Evolutionary conservation across 23 tunicate genomes (phyloP).

Genomic region (Aplidium turbinatum): DNA sequence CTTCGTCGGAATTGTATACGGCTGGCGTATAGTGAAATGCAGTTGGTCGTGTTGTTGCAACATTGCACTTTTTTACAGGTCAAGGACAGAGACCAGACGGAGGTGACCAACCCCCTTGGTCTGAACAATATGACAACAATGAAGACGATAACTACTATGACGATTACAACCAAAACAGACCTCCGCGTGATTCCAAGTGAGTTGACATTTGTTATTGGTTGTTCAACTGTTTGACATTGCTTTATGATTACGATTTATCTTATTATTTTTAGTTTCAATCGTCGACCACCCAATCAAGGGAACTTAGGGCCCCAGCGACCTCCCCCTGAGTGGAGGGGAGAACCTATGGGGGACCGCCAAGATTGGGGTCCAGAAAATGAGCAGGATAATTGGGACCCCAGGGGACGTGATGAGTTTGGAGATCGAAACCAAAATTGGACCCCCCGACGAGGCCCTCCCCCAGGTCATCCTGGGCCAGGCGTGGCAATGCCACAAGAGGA

Average conservation of each 20-base stretch:
- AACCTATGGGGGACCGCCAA: constrained; percentile 10
- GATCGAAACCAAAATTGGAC: constrained; percentile 21
- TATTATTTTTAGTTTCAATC: background rate
- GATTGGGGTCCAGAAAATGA: constrained; percentile 14
- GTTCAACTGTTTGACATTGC: background rate
- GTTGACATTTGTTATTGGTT: background rate
- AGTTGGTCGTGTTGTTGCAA: no score
- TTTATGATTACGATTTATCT: background rate
- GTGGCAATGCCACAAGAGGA: constrained; percentile 17
- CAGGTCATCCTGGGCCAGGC: constrained; percentile 23
- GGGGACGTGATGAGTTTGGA: background rate
- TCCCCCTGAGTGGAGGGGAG: constrained; percentile 35
- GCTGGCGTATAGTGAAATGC: no score
- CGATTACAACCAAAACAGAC: constrained; percentile 1
- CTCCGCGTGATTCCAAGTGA: constrained; percentile 21
- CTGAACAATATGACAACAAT: background rate
- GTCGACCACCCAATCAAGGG: constrained; percentile 7
- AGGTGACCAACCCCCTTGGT: constrained; percentile 39
- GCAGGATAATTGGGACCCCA: constrained; percentile 1
- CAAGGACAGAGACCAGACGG: background rate
- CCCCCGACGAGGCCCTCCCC: constrained; percentile 19
- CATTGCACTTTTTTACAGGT: background rate
- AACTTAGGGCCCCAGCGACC: constrained; percentile 28
- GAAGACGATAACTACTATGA: constrained; percentile 27
- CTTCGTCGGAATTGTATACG: no score